phyloP scores from a whole-genome alignment of 2,113 vertebrate genomes.

The Trinectes maculatus region DNA sequence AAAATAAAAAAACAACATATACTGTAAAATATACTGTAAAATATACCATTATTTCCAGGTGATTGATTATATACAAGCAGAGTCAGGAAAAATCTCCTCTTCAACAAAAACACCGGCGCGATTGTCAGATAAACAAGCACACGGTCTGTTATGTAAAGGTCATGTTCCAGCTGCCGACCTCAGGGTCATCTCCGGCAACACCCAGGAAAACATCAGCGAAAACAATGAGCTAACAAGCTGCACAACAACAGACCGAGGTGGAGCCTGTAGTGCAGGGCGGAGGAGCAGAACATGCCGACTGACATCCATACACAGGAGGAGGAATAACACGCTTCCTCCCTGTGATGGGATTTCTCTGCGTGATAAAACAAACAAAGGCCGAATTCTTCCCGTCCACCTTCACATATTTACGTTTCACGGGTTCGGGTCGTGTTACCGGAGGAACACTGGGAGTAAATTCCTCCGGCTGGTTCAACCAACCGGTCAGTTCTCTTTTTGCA shows the following conservation, averaged over 20 bases:
- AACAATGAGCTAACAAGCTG: too few relatives aligned
- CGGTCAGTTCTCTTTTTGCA: neutral
- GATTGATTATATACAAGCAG: constrained; percentile 19
- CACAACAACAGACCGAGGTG: constrained; percentile 32
- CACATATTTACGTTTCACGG: constrained; percentile 15
- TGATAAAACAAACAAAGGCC: neutral
- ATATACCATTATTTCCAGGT: neutral
- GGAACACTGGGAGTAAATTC: too few relatives aligned
- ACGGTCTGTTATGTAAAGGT: constrained; percentile 48
- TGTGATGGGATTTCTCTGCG: too few relatives aligned
- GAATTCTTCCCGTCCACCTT: too few relatives aligned
- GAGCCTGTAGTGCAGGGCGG: too few relatives aligned
- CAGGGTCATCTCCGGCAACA: constrained; percentile 30
- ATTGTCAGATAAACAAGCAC: too few relatives aligned
- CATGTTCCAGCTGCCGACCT: constrained; percentile 28
- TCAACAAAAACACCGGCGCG: constrained; percentile 7
- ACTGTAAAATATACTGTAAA: neutral
- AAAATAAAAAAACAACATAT: neutral
- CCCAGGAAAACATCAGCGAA: constrained; percentile 42
- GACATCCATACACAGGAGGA: too few relatives aligned
- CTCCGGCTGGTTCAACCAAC: constrained; percentile 3
- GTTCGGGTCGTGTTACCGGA: too few relatives aligned
- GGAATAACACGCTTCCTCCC: too few relatives aligned
- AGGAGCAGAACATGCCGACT: too few relatives aligned
- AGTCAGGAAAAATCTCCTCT: constrained; percentile 10